Percentiles rank a stretch among this genome's conserved stretches.
phyloP scores from a whole-genome alignment of 2,113 vertebrate species.

The Leucosticte australis region DNA sequence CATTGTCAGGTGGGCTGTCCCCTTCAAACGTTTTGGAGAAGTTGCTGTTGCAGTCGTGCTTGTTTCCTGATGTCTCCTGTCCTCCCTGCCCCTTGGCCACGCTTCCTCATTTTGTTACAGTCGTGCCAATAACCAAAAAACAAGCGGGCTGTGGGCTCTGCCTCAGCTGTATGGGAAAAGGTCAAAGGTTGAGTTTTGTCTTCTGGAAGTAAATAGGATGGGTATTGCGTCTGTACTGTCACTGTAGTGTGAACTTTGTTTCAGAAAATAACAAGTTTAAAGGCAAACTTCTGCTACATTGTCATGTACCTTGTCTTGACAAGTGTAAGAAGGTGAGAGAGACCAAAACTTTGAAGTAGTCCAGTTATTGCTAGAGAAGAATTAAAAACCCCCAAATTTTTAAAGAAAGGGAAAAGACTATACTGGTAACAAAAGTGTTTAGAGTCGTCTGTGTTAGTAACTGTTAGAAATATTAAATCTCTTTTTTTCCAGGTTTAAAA shows the following conservation, averaged over 20 bases:
- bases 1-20: accelerated
- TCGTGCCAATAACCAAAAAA: accelerated
- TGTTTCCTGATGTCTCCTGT: neutral
- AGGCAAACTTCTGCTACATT: neutral
- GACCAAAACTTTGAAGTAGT: neutral
- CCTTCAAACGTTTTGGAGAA: accelerated
- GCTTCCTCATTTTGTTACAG: accelerated
- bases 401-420: accelerated
- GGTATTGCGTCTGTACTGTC: neutral
- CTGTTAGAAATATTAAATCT: neutral
- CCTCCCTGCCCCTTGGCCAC: neutral
- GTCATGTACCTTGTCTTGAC: accelerated
- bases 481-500: neutral
- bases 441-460: neutral
- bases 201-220: neutral
- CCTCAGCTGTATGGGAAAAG: neutral
- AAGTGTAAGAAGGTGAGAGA: neutral
- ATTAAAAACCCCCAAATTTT: accelerated
- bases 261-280: neutral
- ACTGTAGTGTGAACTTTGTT: neutral
- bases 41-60: neutral
- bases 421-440: neutral
- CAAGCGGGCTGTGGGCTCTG: neutral
- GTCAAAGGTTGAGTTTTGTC: neutral
- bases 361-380: neutral